Evolutionary conservation across 2,113 vertebrate genomes (phyloP), one percentile per base, ranked within the genome.

Genomic region (Esox niger): DNA sequence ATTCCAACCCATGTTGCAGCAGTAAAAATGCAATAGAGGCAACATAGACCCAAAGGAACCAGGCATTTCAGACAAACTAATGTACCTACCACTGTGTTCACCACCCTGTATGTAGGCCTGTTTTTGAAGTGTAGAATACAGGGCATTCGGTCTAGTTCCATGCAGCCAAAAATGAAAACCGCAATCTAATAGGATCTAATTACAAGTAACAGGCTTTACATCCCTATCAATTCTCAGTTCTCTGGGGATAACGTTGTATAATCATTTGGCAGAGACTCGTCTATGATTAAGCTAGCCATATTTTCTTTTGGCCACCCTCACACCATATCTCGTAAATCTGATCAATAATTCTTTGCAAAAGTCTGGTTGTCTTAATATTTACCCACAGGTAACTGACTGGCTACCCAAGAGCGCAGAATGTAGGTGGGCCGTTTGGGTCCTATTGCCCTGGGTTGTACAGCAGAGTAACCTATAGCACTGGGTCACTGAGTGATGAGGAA

Each of bases 261-360:
- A 88, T 88, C 74, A 88, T 89, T 87, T 89, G 87, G 86, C 85
- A 79, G 79, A 79, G 76, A 72, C 64, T 76, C 64, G 71, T 70
- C 56, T 82, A 78, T 85, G 88, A 89, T 89, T 89, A 87, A 88
- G 63, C 78, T 0, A 43, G 80, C 81, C 74, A 75, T 85, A 89
- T 84, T 86, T 90, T 73, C 78, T 81, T 67, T 62, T 72, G 71
- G 79, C 69, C 82, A 78, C 82, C 79, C 82, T 70, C 56, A 67
- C 72, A 79, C 67, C 79, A 84, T 77, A 75, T 26, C 35, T 87
- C 79, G 75, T 88, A 88, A 89, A 88, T 88, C 82, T 82, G 77
- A 67, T 78, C 77, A 78, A 69, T 78, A 78, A 71, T 75, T 81
- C 67, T 71, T 23, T 9, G 62, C 77, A 6, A 35, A 70, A 75